Evolutionary conservation across 2,113 vertebrate genomes (phyloP).

Genomic region (Saccopteryx bilineata): DNA sequence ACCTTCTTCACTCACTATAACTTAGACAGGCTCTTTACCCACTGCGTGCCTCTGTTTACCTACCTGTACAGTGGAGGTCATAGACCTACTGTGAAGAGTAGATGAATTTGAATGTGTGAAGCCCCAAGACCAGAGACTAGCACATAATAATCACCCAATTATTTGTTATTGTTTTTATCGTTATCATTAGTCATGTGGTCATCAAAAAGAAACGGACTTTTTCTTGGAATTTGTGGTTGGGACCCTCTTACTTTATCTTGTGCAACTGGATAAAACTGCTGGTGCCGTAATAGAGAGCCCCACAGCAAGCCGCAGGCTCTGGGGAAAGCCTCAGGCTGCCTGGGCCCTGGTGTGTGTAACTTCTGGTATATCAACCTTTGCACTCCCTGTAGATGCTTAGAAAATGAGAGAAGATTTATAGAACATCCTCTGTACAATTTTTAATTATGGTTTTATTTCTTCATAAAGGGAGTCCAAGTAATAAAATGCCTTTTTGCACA

Average conservation of each 20-base stretch:
- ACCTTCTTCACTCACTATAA: background rate
- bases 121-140: background rate
- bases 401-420: background rate
- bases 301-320: background rate
- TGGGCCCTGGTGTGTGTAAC: background rate
- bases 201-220: background rate
- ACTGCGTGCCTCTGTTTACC: background rate
- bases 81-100: background rate
- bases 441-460: background rate
- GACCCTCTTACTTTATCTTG: slow-evolving; percentile 21
- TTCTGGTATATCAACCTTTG: background rate
- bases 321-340: background rate
- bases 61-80: background rate
- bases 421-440: background rate
- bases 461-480: background rate
- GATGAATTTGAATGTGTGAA: background rate
- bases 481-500: background rate
- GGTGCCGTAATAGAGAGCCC: background rate
- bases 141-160: background rate
- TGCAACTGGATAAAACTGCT: background rate
- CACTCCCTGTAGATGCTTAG: background rate
- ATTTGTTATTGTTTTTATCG: background rate
- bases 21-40: background rate
- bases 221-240: background rate
- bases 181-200: background rate